Base-by-base conservation (phyloP, 2,888 invertebrate species). In the Psylliodes chrysocephalus region DNA sequence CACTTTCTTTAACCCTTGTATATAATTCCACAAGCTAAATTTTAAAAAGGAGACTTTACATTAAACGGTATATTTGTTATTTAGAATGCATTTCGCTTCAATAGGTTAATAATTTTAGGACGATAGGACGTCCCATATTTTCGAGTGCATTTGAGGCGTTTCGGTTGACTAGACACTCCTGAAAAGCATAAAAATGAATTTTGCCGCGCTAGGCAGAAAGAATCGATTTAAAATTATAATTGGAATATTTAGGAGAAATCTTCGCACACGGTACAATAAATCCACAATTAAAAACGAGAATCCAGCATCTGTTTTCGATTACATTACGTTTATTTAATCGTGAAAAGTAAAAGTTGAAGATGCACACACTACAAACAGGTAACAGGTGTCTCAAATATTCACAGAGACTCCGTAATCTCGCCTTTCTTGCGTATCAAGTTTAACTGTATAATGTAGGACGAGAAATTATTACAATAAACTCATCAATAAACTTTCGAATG, bases 401-500 rank as follows among this genome's bases (percentile, higher is more conserved):
- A 33, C 17, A 33, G 19, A 10, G 15, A 44, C 12, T 18, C 14
- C 8, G 10, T 33, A 52, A 60, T 60, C 60, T 54, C 14, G 54
- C 61, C 38, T 55, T 51, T 59, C 51, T 55, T 60, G 42, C 47
- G 46, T 44, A 35, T 56, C 19, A 15, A 49, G 56, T 30, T 22
- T 46, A n/a, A n/a, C n/a, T n/a, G n/a, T n/a, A n/a, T n/a, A n/a
- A 61, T 64, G 56, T 64, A 56, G 64, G 64, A 64, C 64, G 46
- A 60, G 67, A 62, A 62, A 60, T 67, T 67, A 67, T 64, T 64
- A 64, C 67, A 67, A 62, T 68, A 68, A 68, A 65, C 61, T 56
- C 65, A 66, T 63, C 57, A 63, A 68, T 61, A 66, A 68, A 68
- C 65, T 65, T 68, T 68, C 65, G 60, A 65, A 68, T 68, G 51